Evolutionary conservation across 2,888 invertebrate genomes (phyloP).

Genomic region (Frankliniella fusca): DNA sequence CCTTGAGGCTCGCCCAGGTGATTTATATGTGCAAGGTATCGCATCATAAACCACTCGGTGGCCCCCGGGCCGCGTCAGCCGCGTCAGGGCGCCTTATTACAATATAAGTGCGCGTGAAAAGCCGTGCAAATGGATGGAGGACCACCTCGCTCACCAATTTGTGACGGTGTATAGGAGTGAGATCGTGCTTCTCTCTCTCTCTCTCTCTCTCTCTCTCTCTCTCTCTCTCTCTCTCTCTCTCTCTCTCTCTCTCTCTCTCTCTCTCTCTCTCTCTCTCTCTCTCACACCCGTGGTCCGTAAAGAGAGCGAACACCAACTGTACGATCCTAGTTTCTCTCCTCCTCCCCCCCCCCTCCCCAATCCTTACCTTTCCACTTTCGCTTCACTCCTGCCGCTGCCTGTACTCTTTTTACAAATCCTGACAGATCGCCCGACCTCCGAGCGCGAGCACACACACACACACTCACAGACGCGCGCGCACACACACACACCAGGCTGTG

Average conservation of each 20-base stretch:
- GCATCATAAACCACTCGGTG: constrained; percentile 1
- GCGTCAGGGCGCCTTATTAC: too few species aligned
- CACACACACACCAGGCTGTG: not conserved
- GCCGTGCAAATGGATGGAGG: constrained; percentile 9
- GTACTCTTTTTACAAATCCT: constrained; percentile 25
- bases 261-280: constrained; percentile 1
- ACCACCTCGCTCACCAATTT: not conserved
- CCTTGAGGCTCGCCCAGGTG: not conserved
- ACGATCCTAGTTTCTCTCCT: not conserved
- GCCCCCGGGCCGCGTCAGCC: not conserved
- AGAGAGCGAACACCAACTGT: too few species aligned
- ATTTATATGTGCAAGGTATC: not conserved
- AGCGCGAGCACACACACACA: not conserved
- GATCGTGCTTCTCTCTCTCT: not conserved
- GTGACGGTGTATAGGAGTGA: not conserved
- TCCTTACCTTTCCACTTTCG: not conserved
- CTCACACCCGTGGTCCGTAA: not conserved
- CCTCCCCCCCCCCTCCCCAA: not conserved
- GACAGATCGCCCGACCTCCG: constrained; percentile 18
- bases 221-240: not conserved
- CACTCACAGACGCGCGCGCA: not conserved
- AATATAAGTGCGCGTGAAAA: constrained; percentile 25
- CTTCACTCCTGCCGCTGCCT: not conserved
- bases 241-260: not conserved
- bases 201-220: not conserved